phyloP scores from a whole-genome alignment of 2,888 invertebrate species.

The Laspeyria flexula region DNA sequence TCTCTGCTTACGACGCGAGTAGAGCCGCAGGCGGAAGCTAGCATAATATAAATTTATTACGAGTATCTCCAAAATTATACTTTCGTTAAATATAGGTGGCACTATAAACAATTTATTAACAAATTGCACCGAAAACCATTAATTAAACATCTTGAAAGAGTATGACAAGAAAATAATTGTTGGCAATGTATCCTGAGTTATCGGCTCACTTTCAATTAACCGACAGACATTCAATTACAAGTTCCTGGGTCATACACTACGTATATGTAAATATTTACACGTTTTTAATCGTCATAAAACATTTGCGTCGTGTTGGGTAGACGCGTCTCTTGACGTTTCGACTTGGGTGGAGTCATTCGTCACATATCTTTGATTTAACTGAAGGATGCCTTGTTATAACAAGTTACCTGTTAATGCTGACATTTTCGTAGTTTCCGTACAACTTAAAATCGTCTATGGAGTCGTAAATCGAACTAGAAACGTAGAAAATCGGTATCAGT shows the following conservation, averaged over 20 bases:
- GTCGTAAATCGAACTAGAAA: too few species aligned
- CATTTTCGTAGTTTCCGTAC: too few species aligned
- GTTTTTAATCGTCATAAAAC: conserved; percentile 43
- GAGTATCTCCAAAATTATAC: too few species aligned
- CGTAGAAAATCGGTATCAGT: too few species aligned
- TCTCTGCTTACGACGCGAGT: too few species aligned
- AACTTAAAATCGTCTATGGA: too few species aligned
- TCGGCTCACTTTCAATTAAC: conserved; percentile 33
- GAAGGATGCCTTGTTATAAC: background rate
- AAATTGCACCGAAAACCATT: conserved; percentile 4
- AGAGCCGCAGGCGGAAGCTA: too few species aligned
- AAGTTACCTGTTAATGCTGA: too few species aligned
- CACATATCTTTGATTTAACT: background rate
- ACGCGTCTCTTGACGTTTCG: background rate
- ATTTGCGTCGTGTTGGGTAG: conserved; percentile 5
- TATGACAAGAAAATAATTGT: conserved; percentile 16
- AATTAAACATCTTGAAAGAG: conserved; percentile 9
- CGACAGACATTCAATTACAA: conserved; percentile 20
- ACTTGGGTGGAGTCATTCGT: background rate
- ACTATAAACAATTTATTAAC: background rate
- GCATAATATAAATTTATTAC: too few species aligned
- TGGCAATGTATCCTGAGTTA: conserved; percentile 14
- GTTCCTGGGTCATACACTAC: conserved; percentile 25
- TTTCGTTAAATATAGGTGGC: too few species aligned
- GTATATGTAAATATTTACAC: conserved; percentile 44